Conservation (phyloP, 2,888 invertebrate genomes). For the Stenolophus ochropezus region DNA sequence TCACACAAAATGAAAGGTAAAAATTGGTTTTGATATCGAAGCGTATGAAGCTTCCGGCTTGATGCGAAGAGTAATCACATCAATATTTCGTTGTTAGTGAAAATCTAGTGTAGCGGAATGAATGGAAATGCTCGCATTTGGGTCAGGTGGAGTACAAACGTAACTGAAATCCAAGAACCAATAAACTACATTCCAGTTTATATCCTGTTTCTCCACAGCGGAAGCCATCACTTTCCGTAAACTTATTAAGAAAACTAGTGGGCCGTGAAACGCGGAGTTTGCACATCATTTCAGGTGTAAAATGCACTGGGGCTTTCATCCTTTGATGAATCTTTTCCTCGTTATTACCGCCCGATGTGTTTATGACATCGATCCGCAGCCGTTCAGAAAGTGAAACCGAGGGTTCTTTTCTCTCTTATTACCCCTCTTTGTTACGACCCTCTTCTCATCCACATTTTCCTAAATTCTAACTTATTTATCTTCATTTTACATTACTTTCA, state of each 20-base stretch:
- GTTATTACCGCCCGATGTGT: not conserved
- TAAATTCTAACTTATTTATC: too few species aligned
- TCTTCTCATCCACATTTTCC: too few species aligned
- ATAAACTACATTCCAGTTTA: constrained; percentile 41
- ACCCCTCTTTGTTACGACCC: too few species aligned
- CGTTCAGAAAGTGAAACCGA: not conserved
- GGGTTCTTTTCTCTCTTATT: constrained; percentile 16
- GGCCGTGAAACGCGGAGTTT: constrained; percentile 39
- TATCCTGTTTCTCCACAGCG: constrained; percentile 37
- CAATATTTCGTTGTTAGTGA: constrained; percentile 43
- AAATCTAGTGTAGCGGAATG: constrained; percentile 32
- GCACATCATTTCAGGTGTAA: constrained; percentile 45
- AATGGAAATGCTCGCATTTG: constrained; percentile 31
- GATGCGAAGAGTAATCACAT: constrained; percentile 29
- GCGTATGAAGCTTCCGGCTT: constrained; percentile 11
- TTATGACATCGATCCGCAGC: not conserved
- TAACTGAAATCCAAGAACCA: constrained; percentile 33
- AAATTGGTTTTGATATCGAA: constrained; percentile 39
- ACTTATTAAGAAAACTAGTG: constrained; percentile 42
- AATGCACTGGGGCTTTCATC: constrained; percentile 9
- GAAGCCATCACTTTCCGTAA: constrained; percentile 43
- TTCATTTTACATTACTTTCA: constrained; percentile 54
- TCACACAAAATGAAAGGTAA: constrained; percentile 38
- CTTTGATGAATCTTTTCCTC: constrained; percentile 7
- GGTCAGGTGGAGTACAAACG: constrained; percentile 31